Percentiles rank a stretch among this genome's conserved stretches.
Evolutionary conservation across 92 coral and sea anemone genomes (phyloP).

Genomic region (Epizoanthus ramosus): DNA sequence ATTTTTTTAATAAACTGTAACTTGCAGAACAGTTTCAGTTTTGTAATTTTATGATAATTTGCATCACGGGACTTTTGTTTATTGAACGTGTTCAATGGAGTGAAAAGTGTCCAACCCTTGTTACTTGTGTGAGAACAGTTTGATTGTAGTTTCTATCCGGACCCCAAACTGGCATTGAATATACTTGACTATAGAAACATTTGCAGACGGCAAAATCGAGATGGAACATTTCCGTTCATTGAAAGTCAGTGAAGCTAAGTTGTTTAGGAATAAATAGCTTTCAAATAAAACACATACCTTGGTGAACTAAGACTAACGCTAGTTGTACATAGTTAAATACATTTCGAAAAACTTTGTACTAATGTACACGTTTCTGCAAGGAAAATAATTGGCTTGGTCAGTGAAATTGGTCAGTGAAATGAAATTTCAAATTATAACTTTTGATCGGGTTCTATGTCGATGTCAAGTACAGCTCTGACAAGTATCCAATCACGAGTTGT

Average conservation of each 20-base stretch:
- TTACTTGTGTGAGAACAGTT: neutral
- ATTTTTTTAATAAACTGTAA: too few relatives aligned
- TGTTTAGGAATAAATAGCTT: conserved; percentile 20
- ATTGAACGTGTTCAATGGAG: neutral
- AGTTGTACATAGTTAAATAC: neutral
- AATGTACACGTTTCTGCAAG: neutral
- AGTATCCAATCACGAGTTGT: conserved; percentile 17
- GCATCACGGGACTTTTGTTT: neutral
- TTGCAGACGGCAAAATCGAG: neutral
- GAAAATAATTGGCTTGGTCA: too few relatives aligned
- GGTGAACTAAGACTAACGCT: neutral
- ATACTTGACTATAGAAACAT: too few relatives aligned
- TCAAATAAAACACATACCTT: neutral
- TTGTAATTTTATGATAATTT: neutral
- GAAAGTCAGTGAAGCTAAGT: conserved; percentile 5
- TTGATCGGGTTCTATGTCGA: neutral
- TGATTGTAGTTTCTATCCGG: neutral
- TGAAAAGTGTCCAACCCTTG: neutral
- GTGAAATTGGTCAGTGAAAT: too few relatives aligned
- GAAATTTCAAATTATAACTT: neutral
- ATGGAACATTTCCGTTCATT: neutral
- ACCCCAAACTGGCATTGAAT: neutral
- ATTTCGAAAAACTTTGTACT: conserved; percentile 6
- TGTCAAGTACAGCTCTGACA: neutral
- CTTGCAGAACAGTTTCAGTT: neutral